Evolutionary conservation across 2,888 invertebrate genomes (phyloP).

Genomic region (Xiphydria camelus): DNA sequence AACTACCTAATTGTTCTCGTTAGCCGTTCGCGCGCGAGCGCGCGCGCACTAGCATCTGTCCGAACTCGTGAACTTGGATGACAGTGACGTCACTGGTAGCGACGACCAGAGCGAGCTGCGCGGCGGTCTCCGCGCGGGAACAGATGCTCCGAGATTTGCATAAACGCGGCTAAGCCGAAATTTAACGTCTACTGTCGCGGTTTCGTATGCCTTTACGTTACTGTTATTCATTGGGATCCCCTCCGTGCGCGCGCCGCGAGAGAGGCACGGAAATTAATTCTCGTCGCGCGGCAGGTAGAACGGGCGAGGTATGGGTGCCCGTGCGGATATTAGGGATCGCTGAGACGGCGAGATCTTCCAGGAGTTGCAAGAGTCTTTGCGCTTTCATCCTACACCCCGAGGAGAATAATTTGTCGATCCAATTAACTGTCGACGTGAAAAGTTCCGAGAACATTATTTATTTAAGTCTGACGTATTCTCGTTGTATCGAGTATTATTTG

Average conservation of each 20-base stretch:
- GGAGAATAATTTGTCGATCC: too few species aligned
- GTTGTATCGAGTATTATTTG: too few species aligned
- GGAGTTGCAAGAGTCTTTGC: too few species aligned
- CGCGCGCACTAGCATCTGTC: constrained; percentile 53
- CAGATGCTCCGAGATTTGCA: constrained; percentile 50
- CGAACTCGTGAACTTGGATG: constrained; percentile 51
- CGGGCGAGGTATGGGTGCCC: too few species aligned
- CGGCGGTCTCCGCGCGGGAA: constrained; percentile 27
- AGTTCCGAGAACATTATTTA: too few species aligned
- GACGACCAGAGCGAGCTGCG: constrained; percentile 21
- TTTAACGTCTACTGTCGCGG: constrained; percentile 35
- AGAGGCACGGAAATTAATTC: constrained; percentile 39
- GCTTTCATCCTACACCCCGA: too few species aligned
- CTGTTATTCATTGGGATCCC: constrained; percentile 40
- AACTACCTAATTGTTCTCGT: constrained; percentile 57
- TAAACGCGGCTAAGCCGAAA: constrained; percentile 45
- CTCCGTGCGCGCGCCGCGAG: too few species aligned
- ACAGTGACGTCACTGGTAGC: constrained; percentile 26
- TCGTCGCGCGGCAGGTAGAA: constrained; percentile 20
- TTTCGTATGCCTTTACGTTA: constrained; percentile 27
- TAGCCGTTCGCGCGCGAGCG: too few species aligned
- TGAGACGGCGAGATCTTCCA: too few species aligned
- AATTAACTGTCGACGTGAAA: too few species aligned
- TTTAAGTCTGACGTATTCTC: too few species aligned
- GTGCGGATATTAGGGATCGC: too few species aligned